A percentile compares a stretch with the other conserved stretches of the same genome.
Conservation (phyloP, 1,140 invertebrate genomes). For the Aphis craccivora region DNA sequence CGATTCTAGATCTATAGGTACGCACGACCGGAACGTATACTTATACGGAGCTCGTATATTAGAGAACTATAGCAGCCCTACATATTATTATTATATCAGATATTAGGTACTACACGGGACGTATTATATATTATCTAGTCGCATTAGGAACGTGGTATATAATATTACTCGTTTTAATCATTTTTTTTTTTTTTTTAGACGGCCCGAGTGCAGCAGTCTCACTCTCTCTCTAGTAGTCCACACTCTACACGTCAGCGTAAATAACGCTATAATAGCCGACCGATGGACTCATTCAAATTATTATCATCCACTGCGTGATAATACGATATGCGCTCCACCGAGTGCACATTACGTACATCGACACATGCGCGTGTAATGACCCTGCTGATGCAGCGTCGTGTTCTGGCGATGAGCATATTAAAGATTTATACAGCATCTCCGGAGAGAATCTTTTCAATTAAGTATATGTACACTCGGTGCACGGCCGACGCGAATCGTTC, state of each 20-base stretch:
- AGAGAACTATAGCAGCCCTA: neutral
- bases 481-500: neutral
- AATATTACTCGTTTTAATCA: conserved; percentile 13
- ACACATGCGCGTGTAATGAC: conserved; percentile 10
- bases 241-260: neutral
- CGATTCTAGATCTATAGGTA: conserved; percentile 1
- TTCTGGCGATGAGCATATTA: neutral
- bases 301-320: neutral
- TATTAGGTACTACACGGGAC: neutral
- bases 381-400: neutral
- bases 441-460: neutral
- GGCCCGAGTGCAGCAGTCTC: neutral
- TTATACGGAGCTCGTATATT: neutral
- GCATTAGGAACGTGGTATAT: conserved; percentile 23
- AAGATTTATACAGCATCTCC: neutral
- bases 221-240: neutral
- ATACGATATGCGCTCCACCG: neutral
- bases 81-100: neutral
- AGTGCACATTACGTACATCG: conserved; percentile 8
- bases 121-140: conserved; percentile 17
- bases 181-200: neutral
- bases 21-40: conserved; percentile 34
- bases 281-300: neutral
- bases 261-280: neutral
- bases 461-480: neutral